A percentile compares a stretch with the other conserved stretches of the same genome.
Conservation (phyloP, 2,113 vertebrate species). For the Thomomys bottae region DNA sequence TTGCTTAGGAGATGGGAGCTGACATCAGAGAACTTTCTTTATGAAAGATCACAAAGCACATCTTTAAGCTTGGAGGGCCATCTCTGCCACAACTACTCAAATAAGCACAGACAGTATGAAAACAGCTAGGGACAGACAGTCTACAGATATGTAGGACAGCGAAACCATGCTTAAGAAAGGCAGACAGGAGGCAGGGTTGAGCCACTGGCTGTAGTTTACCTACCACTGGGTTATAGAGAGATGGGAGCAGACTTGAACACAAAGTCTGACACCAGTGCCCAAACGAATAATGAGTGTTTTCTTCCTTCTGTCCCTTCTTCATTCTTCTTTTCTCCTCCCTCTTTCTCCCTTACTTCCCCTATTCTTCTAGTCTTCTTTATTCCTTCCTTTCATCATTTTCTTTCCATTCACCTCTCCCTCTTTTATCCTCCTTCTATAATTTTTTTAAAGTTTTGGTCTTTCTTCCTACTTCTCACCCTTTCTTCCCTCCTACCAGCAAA, state of each 20-base stretch:
- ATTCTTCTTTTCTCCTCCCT: background rate
- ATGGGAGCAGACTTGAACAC: background rate
- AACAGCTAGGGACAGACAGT: background rate
- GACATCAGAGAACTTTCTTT: background rate
- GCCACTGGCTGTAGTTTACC: background rate
- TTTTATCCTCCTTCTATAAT: background rate
- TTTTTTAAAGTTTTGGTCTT: background rate
- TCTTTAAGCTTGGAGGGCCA: background rate
- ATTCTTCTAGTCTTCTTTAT: background rate
- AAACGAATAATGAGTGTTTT: background rate
- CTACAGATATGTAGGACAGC: background rate
- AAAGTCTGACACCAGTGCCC: background rate
- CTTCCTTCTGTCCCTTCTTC: background rate
- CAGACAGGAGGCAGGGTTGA: background rate
- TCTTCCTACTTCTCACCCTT: background rate
- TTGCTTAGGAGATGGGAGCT: background rate
- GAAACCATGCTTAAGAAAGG: background rate
- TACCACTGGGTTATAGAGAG: background rate
- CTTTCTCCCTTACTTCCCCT: background rate
- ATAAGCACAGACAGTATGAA: background rate
- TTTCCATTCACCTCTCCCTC: background rate
- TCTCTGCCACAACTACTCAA: background rate
- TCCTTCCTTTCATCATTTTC: background rate
- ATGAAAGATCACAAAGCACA: background rate
- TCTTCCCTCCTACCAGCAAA: background rate